These are phyloP conservation scores for Coelopa frigida DNA, from an alignment of 1,140 invertebrate species.

Conservation along the genomic window DNA sequence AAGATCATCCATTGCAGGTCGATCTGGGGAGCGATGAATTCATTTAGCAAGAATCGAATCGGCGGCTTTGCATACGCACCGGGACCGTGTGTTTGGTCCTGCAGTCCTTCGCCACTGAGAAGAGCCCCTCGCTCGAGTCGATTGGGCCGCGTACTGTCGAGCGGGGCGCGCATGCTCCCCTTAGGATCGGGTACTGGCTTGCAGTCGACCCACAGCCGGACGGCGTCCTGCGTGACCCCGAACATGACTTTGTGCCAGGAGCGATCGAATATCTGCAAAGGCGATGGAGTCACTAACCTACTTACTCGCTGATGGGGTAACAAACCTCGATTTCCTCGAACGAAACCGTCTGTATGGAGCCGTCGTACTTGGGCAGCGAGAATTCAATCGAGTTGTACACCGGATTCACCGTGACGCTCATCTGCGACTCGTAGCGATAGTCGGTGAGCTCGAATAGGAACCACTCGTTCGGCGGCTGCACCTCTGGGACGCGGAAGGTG, in stretches of 20 bases:
- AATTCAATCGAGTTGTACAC: slow-evolving; percentile 55
- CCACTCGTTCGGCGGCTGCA: slow-evolving; percentile 54
- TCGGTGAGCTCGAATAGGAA: slow-evolving; percentile 59
- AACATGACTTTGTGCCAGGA: slow-evolving; percentile 75
- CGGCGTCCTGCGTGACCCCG: slow-evolving; percentile 56
- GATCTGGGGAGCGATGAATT: slow-evolving; percentile 49
- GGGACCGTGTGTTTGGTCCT: slow-evolving; percentile 53
- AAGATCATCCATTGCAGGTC: slow-evolving; percentile 76
- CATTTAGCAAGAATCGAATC: background rate
- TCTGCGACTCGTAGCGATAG: slow-evolving; percentile 53
- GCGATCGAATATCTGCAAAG: slow-evolving; percentile 56
- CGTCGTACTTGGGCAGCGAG: slow-evolving; percentile 52
- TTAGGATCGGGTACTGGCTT: slow-evolving; percentile 25
- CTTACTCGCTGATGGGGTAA: slow-evolving; percentile 8
- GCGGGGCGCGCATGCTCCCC: slow-evolving; percentile 29
- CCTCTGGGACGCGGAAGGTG: slow-evolving; percentile 55
- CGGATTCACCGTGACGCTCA: slow-evolving; percentile 61
- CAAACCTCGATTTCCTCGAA: slow-evolving; percentile 54
- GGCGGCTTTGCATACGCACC: slow-evolving; percentile 46
- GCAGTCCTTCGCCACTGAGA: slow-evolving; percentile 57
- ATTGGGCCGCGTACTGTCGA: slow-evolving; percentile 54
- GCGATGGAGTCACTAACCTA: slow-evolving; percentile 13
- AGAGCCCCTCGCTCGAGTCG: slow-evolving; percentile 56
- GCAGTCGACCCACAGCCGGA: slow-evolving; percentile 67
- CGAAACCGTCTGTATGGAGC: slow-evolving; percentile 52